phyloP scores from a whole-genome alignment of 2,888 invertebrate species.

The Eumerus sabulonum region DNA sequence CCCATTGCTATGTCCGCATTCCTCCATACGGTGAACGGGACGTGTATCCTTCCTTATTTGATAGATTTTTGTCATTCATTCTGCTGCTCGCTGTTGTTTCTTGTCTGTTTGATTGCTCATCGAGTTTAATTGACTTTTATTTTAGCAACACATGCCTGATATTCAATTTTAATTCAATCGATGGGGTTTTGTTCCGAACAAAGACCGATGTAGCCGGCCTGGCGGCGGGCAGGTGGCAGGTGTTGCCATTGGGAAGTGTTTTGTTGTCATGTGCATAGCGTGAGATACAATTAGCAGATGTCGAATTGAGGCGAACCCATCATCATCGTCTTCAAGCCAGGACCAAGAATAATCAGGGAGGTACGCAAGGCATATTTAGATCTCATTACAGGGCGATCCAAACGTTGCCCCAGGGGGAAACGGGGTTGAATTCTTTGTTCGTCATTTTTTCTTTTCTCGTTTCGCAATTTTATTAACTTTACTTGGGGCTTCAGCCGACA shows the following conservation, averaged over 20 bases:
- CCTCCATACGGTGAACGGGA: constrained; percentile 1
- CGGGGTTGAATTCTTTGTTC: constrained; percentile 14
- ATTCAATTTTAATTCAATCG: constrained; percentile 22
- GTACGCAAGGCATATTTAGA: constrained; percentile 47
- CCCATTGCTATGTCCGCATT: not conserved
- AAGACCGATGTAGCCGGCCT: constrained; percentile 11
- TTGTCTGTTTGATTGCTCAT: no score
- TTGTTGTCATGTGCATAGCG: not conserved
- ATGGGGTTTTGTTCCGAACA: constrained; percentile 20
- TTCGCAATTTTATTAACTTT: not conserved
- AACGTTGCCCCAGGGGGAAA: constrained; percentile 35
- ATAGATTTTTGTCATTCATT: constrained; percentile 19
- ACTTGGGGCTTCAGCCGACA: constrained; percentile 2
- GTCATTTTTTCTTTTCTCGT: constrained; percentile 4
- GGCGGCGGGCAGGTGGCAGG: constrained; percentile 24
- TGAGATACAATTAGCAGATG: constrained; percentile 51
- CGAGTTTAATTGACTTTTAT: constrained; percentile 49
- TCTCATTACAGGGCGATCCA: constrained; percentile 41
- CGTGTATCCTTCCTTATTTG: constrained; percentile 22
- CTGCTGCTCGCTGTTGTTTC: not conserved
- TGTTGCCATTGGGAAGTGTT: constrained; percentile 46
- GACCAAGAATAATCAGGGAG: constrained; percentile 36
- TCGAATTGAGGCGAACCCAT: constrained; percentile 24
- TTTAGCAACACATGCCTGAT: not conserved
- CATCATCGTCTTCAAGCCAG: constrained; percentile 35